A percentile compares a stretch with the other conserved stretches of the same genome.
phyloP scores from a whole-genome alignment of 2,797 vertebrate genomes.

The Alexandromys oeconomus region DNA sequence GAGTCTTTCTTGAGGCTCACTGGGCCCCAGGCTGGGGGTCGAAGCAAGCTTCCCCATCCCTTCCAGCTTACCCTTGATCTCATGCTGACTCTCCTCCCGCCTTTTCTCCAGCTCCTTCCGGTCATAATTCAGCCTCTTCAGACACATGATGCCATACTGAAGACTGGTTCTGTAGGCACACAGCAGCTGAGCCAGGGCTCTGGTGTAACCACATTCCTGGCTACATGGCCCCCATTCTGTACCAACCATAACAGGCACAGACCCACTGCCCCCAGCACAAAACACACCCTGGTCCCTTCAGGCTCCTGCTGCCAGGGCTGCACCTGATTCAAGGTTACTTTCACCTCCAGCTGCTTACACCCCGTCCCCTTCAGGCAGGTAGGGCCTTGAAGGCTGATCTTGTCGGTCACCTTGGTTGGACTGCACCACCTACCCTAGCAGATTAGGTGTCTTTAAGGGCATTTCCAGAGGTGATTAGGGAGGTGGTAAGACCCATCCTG shows the following conservation, averaged over 20 bases:
- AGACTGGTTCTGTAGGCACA: conserved; percentile 93
- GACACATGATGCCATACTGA: conserved; percentile 98
- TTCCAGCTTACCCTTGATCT: conserved; percentile 93
- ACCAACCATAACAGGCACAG: background rate
- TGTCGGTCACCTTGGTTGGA: background rate
- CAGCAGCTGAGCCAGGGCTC: background rate
- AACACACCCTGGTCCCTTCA: background rate
- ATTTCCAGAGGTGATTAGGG: no score
- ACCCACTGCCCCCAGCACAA: background rate
- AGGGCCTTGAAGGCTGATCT: background rate
- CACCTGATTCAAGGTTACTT: background rate
- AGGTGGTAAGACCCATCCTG: background rate
- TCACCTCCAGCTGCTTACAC: background rate
- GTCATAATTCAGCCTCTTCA: conserved; percentile 99
- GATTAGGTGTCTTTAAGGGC: background rate
- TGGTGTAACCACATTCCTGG: background rate
- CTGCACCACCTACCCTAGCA: background rate
- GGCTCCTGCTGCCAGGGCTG: background rate
- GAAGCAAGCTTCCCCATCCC: fast-evolving
- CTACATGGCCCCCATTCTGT: background rate
- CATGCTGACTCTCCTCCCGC: conserved; percentile 95
- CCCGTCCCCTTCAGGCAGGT: background rate
- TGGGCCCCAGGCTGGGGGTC: background rate
- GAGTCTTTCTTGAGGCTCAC: background rate
- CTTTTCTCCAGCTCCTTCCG: conserved; percentile 96